Evolutionary conservation across 2,113 vertebrate species (phyloP), one percentile per base, ranked within the genome.

Genomic region (Nematolebias whitei): DNA sequence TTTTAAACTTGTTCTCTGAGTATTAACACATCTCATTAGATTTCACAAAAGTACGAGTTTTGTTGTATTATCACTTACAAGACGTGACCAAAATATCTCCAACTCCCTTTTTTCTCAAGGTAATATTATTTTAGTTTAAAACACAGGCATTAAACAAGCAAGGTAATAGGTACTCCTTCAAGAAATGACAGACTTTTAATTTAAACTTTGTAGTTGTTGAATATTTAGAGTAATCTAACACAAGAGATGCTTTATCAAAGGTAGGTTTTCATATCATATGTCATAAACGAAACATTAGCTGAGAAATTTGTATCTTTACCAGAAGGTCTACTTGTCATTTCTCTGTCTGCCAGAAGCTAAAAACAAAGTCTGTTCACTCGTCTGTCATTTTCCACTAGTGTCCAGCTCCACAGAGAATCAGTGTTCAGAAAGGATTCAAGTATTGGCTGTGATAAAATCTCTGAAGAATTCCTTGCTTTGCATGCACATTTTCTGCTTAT

Each of bases 361-460:
- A 54, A 68, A 23, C 48, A 48, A 19, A 69, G 35, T 55, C 23
- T 54, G 24, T 35, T 52, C 29, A 26, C 13, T 78, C 69, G 38
- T 79, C 62, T 71, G 67, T 57, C 4, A 7, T 68, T 62, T 63
- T 50, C 32, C 39, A 18, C 26, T 7, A 24, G 39, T 60, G 76
- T 79, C 77, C 48, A 29, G 32, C 68, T 72, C 63, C 43, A 19
- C 1, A 44, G 62, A 40, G 63, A 76, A 48, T 50, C 22, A 40
- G 47, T 10, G 32, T 35, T 67, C 66, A 45, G 39, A 59, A 47
- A 18, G 69, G 39, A 75, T 75, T 19, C 79, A 74, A 68, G 67
- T 41, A 35, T 23, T 54, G 44, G 47, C 65, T 49, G 39, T 49
- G 73, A 77, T 77, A 35, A 51, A 51, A 79, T 77, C 63, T 68